Conservation (phyloP, 2,888 invertebrate genomes). For the Xestobium rufovillosum region DNA sequence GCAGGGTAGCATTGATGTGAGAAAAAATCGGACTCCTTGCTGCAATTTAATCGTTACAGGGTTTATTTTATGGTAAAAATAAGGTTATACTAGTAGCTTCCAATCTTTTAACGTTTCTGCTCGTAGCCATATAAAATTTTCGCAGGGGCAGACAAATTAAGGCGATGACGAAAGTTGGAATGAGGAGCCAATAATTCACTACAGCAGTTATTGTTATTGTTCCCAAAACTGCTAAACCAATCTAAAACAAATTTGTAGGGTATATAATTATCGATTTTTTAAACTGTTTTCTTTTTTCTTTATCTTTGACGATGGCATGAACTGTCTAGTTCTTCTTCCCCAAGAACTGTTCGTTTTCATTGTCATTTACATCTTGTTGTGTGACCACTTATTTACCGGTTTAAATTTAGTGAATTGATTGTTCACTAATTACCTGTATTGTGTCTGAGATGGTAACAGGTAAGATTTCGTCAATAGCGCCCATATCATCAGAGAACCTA, state of each 20-base stretch:
- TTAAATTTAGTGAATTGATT: too few species aligned
- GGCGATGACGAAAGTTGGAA: conserved; percentile 60
- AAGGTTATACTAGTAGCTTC: conserved; percentile 53
- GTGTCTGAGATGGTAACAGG: conserved; percentile 48
- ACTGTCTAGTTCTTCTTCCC: too few species aligned
- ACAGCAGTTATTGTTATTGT: conserved; percentile 63
- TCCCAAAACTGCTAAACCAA: conserved; percentile 57
- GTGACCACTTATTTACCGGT: too few species aligned
- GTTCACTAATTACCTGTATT: conserved; percentile 38
- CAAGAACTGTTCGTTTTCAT: conserved; percentile 2
- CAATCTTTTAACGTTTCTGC: conserved; percentile 64
- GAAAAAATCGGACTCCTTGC: conserved; percentile 84
- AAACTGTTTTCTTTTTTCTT: too few species aligned
- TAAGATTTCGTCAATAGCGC: conserved; percentile 48
- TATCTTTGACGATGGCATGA: too few species aligned
- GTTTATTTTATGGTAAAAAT: background rate
- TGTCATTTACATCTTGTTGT: background rate
- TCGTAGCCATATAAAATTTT: conserved; percentile 62
- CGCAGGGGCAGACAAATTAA: conserved; percentile 59
- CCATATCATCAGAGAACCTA: conserved; percentile 67
- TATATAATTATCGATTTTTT: too few species aligned
- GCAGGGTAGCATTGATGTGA: conserved; percentile 72
- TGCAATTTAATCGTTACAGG: conserved; percentile 29
- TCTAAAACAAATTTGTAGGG: conserved; percentile 35
- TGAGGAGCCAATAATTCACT: conserved; percentile 61